Evolutionary conservation across 2,113 vertebrate genomes (phyloP), one percentile per base, ranked within the genome.

Genomic region (Brachypteracias leptosomus): DNA sequence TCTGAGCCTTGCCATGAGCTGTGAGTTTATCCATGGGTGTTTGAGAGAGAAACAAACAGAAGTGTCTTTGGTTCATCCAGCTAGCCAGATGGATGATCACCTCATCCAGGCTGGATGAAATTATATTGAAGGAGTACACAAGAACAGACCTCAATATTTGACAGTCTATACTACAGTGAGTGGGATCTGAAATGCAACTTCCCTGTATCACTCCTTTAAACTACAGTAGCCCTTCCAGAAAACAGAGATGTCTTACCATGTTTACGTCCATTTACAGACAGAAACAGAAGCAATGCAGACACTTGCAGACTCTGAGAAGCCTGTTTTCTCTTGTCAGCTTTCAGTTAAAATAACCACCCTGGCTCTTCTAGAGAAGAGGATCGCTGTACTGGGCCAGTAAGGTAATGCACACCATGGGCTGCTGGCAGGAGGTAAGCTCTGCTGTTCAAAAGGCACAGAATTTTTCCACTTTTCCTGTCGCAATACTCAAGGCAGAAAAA

Each of bases 341-440:
- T 47, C 6, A 1, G 22, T 47, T 55, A 33, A 76, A 88, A 76
- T 6, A 36, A 38, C 17, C 51, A 47, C 19, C 10, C 6, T 4
- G 5, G 10, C 33, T 74, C 28, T 31, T 76, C 36, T n/a, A 35
- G 40, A 40, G 55, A 75, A 74, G 24, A 58, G 3, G 15, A 78
- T 21, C 2, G 4, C 24, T 0, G 0, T n/a, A 14, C 49, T 44
- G 44, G 33, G 21, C 19, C 36, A 40, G 36, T 49, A 40, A 70
- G 18, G 20, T 61, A 58, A 57, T 5, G 28, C 18, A 35, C 44
- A 49, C 7, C n/a, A 49, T 4, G 31, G 20, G 33, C 51, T 66
- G 33, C n/a, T 67, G 57, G 74, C 29, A 36, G 55, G 19, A 74
- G 29, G 38, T 26, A 38, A 81, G 9, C 18, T 75, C 26, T 82